Percentiles rank a stretch among this genome's conserved stretches.
phyloP scores from a whole-genome alignment of 2,888 invertebrate species.

The Dynastes grantii region DNA sequence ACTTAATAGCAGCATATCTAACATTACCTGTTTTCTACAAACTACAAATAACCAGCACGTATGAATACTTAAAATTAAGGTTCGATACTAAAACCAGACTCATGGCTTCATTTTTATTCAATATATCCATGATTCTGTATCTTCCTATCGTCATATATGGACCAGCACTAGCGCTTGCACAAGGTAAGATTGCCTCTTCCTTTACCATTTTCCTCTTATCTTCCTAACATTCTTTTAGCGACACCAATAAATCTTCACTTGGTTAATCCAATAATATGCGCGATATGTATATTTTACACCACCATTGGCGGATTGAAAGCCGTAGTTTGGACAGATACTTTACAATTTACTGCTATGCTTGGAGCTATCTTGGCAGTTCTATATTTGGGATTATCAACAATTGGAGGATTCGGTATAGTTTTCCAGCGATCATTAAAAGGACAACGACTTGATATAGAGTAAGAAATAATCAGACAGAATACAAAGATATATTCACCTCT shows the following conservation, averaged over 20 bases:
- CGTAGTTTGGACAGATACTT: slow-evolving; percentile 75
- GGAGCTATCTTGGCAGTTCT: slow-evolving; percentile 73
- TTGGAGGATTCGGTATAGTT: slow-evolving; percentile 74
- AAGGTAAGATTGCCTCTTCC: slow-evolving; percentile 70
- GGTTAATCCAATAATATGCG: slow-evolving; percentile 78
- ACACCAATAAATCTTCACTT: slow-evolving; percentile 73
- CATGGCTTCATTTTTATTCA: slow-evolving; percentile 76
- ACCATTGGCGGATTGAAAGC: slow-evolving; percentile 78
- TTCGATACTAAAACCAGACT: slow-evolving; percentile 76
- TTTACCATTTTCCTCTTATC: no score
- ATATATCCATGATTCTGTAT: slow-evolving; percentile 74
- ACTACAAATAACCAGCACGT: slow-evolving; percentile 79
- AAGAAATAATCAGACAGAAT: neutral
- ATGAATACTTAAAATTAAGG: slow-evolving; percentile 78
- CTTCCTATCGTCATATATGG: slow-evolving; percentile 80
- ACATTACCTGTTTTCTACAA: slow-evolving; percentile 80
- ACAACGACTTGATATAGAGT: slow-evolving; percentile 73
- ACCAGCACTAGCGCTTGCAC: slow-evolving; percentile 79
- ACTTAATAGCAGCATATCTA: slow-evolving; percentile 66
- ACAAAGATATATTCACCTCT: neutral
- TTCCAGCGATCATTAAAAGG: slow-evolving; percentile 74
- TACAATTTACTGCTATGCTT: slow-evolving; percentile 73
- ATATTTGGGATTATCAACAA: slow-evolving; percentile 72
- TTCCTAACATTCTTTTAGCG: slow-evolving; percentile 70
- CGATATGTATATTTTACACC: slow-evolving; percentile 82